Evolutionary conservation across 2,888 invertebrate species (phyloP).

Genomic region (Limenitis camilla): DNA sequence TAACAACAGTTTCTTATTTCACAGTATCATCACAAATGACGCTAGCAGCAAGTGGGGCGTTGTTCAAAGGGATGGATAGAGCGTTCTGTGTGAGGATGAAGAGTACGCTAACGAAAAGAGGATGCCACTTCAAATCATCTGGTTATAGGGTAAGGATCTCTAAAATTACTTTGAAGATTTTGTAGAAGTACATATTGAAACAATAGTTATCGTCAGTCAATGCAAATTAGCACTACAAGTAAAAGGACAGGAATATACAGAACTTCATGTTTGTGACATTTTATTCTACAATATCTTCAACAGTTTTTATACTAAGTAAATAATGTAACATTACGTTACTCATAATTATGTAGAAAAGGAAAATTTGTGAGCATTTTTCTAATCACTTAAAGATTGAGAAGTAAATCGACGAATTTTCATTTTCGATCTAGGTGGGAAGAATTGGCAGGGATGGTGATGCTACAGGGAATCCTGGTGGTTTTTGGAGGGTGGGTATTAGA

Average conservation of each 20-base stretch:
- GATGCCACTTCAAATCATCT: slow-evolving; percentile 97
- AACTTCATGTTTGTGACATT: too few species aligned
- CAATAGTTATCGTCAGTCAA: neutral
- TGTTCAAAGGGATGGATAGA: slow-evolving; percentile 90
- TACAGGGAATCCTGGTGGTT: slow-evolving; percentile 58
- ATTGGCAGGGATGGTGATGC: slow-evolving; percentile 51
- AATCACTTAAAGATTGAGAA: slow-evolving; percentile 53
- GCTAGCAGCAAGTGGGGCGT: slow-evolving; percentile 78
- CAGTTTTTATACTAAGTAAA: too few species aligned
- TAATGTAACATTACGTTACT: too few species aligned
- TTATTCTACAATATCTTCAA: too few species aligned
- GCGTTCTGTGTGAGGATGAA: slow-evolving; percentile 98
- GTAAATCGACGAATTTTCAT: slow-evolving; percentile 67
- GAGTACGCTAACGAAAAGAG: slow-evolving; percentile 96
- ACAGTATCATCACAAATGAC: slow-evolving; percentile 90
- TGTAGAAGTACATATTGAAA: neutral
- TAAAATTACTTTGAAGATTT: neutral
- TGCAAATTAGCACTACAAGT: neutral
- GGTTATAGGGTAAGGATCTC: slow-evolving; percentile 88
- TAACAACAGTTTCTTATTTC: slow-evolving; percentile 36
- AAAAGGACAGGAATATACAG: too few species aligned
- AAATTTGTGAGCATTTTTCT: slow-evolving; percentile 59
- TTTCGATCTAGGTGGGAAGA: slow-evolving; percentile 72
- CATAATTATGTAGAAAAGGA: slow-evolving; percentile 28
- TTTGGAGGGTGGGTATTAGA: slow-evolving; percentile 71